Base-by-base conservation (phyloP, 64 coral and sea anemone genomes). In the Hydrozoanthus tunicans region DNA sequence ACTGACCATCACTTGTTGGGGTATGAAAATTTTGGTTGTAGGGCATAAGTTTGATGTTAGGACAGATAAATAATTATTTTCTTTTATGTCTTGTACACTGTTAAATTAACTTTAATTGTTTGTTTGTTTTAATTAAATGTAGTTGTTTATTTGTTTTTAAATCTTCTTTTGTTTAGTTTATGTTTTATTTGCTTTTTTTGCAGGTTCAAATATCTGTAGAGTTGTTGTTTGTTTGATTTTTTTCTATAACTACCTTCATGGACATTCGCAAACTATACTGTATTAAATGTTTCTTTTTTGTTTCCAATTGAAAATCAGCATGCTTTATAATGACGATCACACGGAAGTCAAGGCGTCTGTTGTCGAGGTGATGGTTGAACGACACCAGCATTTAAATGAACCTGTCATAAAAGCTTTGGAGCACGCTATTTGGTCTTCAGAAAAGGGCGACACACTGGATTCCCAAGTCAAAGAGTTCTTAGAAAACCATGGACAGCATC, bases 401-500 rank as follows among this genome's bases (percentile, higher is more conserved):
- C 24, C 81, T 55, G 81, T 93, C 23, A 77, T 95, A 23, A 81
- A 90, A 79, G 92, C 81, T n/a, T 77, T 98, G 52, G 94, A 98
- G 12, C 91, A 98, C 56, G 96, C 96, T 52, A 65, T 98, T 24
- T 93, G 94, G 96, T 78, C 80, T 25, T 92, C 94, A 8, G 73
- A 91, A 6, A 66, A 92, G 51, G 84, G 77, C 9, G 96, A 95
- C 15, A 73, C 83, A 15, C 90, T 98, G 51, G 96, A 98, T 82
- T 95, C 83, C 3, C 66, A 90, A 13, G 90, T 98, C n/a, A 93
- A 93, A 61, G 88, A 91, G 51, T 95, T 98, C 51, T 58, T 98
- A 5, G 91, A 98, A 91, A 98, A 98, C 62, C 96, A 98, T 85
- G 91, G 91, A 62, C 86, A 95, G 51, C 89, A 95, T 26, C 92